phyloP scores from a whole-genome alignment of 1,140 invertebrate genomes.

The Papilio machaon region DNA sequence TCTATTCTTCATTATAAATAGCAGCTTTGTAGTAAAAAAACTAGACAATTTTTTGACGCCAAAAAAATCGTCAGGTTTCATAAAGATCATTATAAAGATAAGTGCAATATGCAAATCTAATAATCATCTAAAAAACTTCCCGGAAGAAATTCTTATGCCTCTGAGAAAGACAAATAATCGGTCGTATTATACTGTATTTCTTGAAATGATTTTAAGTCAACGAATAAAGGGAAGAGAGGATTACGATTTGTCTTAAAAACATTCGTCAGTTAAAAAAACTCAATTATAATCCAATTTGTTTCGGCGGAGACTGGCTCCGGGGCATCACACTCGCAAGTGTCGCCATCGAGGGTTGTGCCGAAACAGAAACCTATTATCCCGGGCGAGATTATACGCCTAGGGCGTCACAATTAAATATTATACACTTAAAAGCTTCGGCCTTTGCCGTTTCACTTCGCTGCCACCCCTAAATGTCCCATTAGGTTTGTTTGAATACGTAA shows the following conservation, averaged over 20 bases:
- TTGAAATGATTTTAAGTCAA: constrained; percentile 16
- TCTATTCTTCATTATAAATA: neutral
- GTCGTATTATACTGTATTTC: neutral
- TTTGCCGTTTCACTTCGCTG: constrained; percentile 81
- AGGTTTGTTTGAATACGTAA: constrained; percentile 82
- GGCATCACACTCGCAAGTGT: constrained; percentile 79
- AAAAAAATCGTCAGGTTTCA: too few species aligned
- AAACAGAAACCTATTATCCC: constrained; percentile 83
- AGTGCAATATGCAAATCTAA: too few species aligned
- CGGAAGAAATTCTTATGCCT: neutral
- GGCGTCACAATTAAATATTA: constrained; percentile 83
- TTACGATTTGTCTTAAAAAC: constrained; percentile 45
- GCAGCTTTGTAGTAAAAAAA: too few species aligned
- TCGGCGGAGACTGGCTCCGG: constrained; percentile 70
- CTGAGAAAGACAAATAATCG: neutral
- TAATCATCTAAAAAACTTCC: too few species aligned
- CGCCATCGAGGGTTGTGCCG: constrained; percentile 77
- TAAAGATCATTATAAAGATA: too few species aligned
- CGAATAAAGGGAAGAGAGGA: neutral
- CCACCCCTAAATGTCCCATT: constrained; percentile 82
- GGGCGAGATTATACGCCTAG: constrained; percentile 83
- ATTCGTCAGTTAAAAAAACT: constrained; percentile 72
- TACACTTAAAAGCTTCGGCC: constrained; percentile 82
- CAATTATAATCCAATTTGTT: constrained; percentile 80
- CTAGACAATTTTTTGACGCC: too few species aligned